Evolutionary conservation across 1,140 invertebrate species (phyloP), one percentile per base, ranked within the genome.

Genomic region (Euura saliciscinereae): DNA sequence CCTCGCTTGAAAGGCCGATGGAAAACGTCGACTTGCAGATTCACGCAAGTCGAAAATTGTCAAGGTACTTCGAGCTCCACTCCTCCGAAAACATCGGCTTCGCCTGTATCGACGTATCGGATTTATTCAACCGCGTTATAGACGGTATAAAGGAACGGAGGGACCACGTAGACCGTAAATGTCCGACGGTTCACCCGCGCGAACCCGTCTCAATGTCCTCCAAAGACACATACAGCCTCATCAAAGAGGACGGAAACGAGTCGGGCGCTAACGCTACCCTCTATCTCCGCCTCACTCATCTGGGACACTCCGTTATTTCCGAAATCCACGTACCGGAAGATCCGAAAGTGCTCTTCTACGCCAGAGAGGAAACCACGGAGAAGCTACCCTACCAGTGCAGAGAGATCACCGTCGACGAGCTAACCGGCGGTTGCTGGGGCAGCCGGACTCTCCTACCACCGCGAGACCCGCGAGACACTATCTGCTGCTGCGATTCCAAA

Each of bases 251-350:
- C 10, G n/a, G 77, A 2, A 43, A 70, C 1, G 28, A 71, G 2
- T 77, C 75, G 6, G 68, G 46, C 2, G 75, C 73, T 11, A 78
- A 59, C 1, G 76, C 85, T 8, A 71, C 76, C 51, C 45, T 84
- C 1, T 84, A 80, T 70, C 10, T 83, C 6, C 78, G 84, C 0
- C 68, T 86, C 43, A 85, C 78, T 64, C 79, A 82, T 44, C 77
- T 86, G 43, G 80, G 82, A 4, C 78, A 78, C 28, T 80, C 80
- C 13, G 71, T 86, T 43, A 75, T 83, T 11, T 84, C 83, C 5
- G 82, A 86, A 68, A 76, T 84, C 44, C 73, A 80, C 11, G 28
- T 43, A 5, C 1, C 71, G 71, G 0, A 51, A 42, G 43, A 28
- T 28, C 8, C 13, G 4, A 44, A 67, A 42, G 11, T 8, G 4